Conservation (phyloP, 1,140 invertebrate genomes). For the Drosophila nasuta region DNA sequence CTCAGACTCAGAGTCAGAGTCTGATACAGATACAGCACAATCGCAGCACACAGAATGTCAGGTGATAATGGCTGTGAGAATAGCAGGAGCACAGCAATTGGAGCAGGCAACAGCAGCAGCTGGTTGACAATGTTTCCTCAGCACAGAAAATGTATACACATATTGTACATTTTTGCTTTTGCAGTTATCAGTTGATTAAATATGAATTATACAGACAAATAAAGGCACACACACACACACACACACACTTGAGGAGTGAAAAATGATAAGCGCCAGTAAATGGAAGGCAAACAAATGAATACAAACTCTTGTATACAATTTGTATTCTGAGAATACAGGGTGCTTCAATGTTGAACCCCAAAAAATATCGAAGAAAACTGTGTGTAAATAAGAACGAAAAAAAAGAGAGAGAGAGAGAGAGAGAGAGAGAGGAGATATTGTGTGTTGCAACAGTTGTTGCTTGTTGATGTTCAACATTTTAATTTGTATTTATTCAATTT, state of each 20-base stretch:
- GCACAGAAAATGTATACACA: slow-evolving; percentile 31
- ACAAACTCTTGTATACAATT: not conserved
- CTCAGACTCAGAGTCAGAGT: not conserved
- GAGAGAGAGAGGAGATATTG: not conserved
- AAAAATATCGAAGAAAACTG: not conserved
- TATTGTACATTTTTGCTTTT: slow-evolving; percentile 52
- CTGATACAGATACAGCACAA: too few relatives aligned
- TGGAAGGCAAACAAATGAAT: slow-evolving; percentile 37
- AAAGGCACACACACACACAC: slow-evolving; percentile 35
- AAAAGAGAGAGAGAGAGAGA: too few relatives aligned
- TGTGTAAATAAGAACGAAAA: not conserved
- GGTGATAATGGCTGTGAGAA: slow-evolving; percentile 69
- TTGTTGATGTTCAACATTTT: not conserved
- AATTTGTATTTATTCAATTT: not conserved
- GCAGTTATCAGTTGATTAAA: slow-evolving; percentile 81
- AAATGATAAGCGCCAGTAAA: slow-evolving; percentile 72
- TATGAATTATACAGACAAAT: slow-evolving; percentile 76
- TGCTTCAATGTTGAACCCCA: slow-evolving; percentile 15
- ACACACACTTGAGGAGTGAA: slow-evolving; percentile 33
- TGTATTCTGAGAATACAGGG: slow-evolving; percentile 51
- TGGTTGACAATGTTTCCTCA: slow-evolving; percentile 32
- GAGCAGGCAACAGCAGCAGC: slow-evolving; percentile 46
- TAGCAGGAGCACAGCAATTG: slow-evolving; percentile 76
- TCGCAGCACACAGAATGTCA: slow-evolving; percentile 41
- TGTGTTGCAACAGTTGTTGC: not conserved